These are phyloP conservation scores for Myopa tessellatipennis DNA, from an alignment of 2,888 invertebrate genomes.

Conservation along the genomic window DNA sequence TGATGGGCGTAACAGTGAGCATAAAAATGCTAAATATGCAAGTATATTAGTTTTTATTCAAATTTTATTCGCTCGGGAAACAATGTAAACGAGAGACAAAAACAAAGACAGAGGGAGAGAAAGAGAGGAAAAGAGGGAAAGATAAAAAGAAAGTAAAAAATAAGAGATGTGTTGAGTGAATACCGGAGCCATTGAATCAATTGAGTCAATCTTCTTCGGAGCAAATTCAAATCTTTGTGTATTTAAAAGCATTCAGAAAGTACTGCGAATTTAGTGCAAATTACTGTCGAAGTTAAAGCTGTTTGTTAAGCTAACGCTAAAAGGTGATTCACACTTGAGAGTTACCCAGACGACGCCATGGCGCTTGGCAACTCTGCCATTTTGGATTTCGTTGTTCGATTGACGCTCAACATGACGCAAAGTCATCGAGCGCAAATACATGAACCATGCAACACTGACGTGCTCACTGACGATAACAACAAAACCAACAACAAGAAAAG, in stretches of 20 bases:
- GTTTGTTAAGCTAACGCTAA: no score
- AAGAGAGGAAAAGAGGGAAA: not conserved
- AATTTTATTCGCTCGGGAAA: not conserved
- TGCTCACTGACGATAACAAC: not conserved
- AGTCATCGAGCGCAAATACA: slow-evolving; percentile 22
- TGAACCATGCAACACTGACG: slow-evolving; percentile 16
- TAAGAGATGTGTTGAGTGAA: not conserved
- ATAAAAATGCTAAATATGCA: not conserved
- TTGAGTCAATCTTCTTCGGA: no score
- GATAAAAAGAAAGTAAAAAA: not conserved
- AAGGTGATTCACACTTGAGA: not conserved
- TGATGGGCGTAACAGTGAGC: not conserved
- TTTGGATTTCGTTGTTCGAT: slow-evolving; percentile 14
- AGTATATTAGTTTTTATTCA: no score
- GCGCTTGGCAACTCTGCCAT: slow-evolving; percentile 6
- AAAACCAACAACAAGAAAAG: not conserved
- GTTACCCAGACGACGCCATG: not conserved
- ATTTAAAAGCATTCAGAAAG: slow-evolving; percentile 22
- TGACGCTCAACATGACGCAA: slow-evolving; percentile 18
- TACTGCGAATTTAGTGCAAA: slow-evolving; percentile 20
- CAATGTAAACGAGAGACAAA: not conserved
- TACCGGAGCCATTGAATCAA: not conserved
- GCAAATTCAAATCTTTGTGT: slow-evolving; percentile 16
- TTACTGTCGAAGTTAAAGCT: no score
- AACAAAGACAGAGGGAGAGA: slow-evolving; percentile 2